Conservation (phyloP, 2,797 vertebrate species). For the Acipenser ruthenus region DNA sequence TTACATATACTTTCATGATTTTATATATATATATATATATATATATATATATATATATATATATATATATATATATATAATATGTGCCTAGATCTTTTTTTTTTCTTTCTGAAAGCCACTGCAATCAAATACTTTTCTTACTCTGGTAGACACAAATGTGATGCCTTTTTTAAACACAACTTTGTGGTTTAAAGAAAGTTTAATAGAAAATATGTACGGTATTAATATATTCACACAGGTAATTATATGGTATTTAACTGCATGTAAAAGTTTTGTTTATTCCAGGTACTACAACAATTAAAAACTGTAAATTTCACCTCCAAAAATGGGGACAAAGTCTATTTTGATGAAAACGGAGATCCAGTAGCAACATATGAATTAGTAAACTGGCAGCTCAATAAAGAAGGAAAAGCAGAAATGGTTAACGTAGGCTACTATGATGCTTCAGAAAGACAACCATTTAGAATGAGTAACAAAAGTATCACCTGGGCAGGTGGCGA, state of each 20-base stretch:
- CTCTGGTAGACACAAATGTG: too few relatives aligned
- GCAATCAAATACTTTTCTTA: too few relatives aligned
- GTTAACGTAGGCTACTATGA: conserved; percentile 51
- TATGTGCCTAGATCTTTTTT: too few relatives aligned
- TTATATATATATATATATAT: too few relatives aligned
- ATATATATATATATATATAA: neutral
- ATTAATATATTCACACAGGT: too few relatives aligned
- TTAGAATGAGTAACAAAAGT: conserved; percentile 31
- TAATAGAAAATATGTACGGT: too few relatives aligned
- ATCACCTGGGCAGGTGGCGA: conserved; percentile 38
- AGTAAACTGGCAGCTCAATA: conserved; percentile 52
- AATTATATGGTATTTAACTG: too few relatives aligned
- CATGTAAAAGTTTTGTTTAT: neutral
- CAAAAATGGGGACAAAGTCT: conserved; percentile 45
- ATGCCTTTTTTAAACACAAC: too few relatives aligned
- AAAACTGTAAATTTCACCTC: conserved; percentile 42
- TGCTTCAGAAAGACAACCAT: conserved; percentile 41
- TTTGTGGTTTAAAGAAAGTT: too few relatives aligned
- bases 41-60: too few relatives aligned
- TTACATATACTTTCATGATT: too few relatives aligned
- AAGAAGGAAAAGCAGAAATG: conserved; percentile 31
- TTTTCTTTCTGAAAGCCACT: too few relatives aligned
- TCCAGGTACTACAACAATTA: conserved; percentile 43
- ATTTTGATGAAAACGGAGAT: conserved; percentile 58
- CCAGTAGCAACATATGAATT: conserved; percentile 53